Percentiles rank a stretch among this genome's conserved stretches.
Conservation (phyloP, 1,140 invertebrate species). For the Drosophila arizonae region DNA sequence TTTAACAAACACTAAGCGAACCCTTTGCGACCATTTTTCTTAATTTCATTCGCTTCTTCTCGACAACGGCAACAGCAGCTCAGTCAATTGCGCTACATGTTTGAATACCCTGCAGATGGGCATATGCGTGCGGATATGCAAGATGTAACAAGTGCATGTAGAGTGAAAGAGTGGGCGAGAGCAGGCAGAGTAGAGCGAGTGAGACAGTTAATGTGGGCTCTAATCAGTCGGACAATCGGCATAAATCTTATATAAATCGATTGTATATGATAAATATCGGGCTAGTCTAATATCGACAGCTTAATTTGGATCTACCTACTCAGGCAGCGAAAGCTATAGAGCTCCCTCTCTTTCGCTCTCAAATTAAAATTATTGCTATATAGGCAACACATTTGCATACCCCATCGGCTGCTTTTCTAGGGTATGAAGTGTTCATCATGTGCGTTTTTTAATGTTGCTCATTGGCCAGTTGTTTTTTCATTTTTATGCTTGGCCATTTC, state of each 20-base stretch:
- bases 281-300: too few species aligned
- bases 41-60: conserved; percentile 58
- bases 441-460: neutral
- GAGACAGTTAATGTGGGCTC: too few species aligned
- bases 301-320: too few species aligned
- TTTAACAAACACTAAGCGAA: conserved; percentile 75
- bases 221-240: too few species aligned
- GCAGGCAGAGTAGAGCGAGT: too few species aligned
- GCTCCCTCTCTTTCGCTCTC: too few species aligned
- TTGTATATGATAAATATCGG: too few species aligned
- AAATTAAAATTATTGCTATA: too few species aligned
- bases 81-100: conserved; percentile 47
- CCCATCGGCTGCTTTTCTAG: neutral
- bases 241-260: too few species aligned
- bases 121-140: neutral
- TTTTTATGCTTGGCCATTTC: conserved; percentile 9
- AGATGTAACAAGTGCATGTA: too few species aligned
- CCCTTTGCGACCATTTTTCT: conserved; percentile 72
- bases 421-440: neutral
- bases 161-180: too few species aligned
- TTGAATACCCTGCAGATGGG: conserved; percentile 8
- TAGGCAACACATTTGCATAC: neutral
- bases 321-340: too few species aligned
- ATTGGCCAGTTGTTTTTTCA: conserved; percentile 29
- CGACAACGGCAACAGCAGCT: neutral